phyloP scores from a whole-genome alignment of 2,888 invertebrate species.

The Trichopria drosophilae region DNA sequence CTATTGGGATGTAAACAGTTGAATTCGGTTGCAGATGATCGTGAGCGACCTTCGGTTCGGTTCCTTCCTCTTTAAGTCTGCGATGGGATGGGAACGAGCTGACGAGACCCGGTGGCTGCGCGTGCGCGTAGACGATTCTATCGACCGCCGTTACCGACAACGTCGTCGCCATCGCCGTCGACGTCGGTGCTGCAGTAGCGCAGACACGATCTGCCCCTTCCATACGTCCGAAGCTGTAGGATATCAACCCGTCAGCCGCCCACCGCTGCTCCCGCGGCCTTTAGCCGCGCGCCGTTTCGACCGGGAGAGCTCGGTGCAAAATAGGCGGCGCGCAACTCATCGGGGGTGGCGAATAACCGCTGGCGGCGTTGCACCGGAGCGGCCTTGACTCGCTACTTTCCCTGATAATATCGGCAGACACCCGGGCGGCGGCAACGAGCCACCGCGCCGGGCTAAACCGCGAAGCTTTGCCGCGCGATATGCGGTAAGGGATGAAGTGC shows the following conservation, averaged over 20 bases:
- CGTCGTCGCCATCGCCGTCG: no score
- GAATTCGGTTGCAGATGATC: no score
- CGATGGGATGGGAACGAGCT: slow-evolving; percentile 43
- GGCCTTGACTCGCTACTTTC: slow-evolving; percentile 56
- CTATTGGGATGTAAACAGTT: no score
- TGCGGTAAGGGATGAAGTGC: no score
- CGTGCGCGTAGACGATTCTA: slow-evolving; percentile 58
- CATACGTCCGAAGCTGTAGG: slow-evolving; percentile 27
- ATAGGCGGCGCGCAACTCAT: no score
- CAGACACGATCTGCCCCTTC: slow-evolving; percentile 54
- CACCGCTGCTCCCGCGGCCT: slow-evolving; percentile 32
- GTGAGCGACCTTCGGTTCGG: slow-evolving; percentile 47
- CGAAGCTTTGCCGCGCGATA: no score
- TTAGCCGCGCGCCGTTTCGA: slow-evolving; percentile 31
- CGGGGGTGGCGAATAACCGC: no score
- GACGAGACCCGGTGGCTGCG: slow-evolving; percentile 50
- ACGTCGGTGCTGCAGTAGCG: slow-evolving; percentile 48
- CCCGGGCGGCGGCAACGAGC: slow-evolving; percentile 48
- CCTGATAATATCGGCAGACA: slow-evolving; percentile 51
- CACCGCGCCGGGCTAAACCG: no score
- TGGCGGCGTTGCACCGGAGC: slow-evolving; percentile 36
- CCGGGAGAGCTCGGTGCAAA: no score
- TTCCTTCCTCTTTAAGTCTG: slow-evolving; percentile 55
- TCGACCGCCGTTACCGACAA: slow-evolving; percentile 52
- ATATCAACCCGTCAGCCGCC: slow-evolving; percentile 30